phyloP scores from a whole-genome alignment of 2,888 invertebrate species.

The Drosophila meridiana region DNA sequence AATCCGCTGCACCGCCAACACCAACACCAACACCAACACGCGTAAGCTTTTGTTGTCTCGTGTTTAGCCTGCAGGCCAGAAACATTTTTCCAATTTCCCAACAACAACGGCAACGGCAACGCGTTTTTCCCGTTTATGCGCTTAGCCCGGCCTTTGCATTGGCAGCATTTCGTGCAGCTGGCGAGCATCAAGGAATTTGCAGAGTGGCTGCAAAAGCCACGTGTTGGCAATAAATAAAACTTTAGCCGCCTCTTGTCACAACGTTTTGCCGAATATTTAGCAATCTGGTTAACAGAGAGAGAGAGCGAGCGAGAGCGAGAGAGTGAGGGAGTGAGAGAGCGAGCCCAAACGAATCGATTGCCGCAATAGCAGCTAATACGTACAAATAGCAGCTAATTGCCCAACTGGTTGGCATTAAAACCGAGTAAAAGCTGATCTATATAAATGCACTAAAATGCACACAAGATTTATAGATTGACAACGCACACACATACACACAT shows the following conservation, averaged over 20 bases:
- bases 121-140: conserved; percentile 36
- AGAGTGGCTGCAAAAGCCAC: conserved; percentile 48
- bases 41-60: conserved; percentile 36
- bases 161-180: conserved; percentile 43
- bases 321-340: neutral
- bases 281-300: conserved; percentile 10
- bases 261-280: conserved; percentile 44
- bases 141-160: conserved; percentile 14
- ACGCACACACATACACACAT: neutral
- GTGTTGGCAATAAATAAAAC: conserved; percentile 58
- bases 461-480: conserved; percentile 2
- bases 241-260: conserved; percentile 55
- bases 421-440: neutral
- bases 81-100: conserved; percentile 55
- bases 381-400: conserved; percentile 6
- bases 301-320: neutral
- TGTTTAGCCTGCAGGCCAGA: conserved; percentile 35
- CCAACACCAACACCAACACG: neutral
- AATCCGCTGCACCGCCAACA: conserved; percentile 7
- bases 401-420: conserved; percentile 7
- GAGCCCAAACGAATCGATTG: conserved; percentile 16
- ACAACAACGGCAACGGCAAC: conserved; percentile 13
- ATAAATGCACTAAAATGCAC: neutral
- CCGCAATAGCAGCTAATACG: neutral
- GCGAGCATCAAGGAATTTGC: conserved; percentile 49